Conservation (phyloP, 1,140 invertebrate genomes). For the Drosophila ogumai region DNA sequence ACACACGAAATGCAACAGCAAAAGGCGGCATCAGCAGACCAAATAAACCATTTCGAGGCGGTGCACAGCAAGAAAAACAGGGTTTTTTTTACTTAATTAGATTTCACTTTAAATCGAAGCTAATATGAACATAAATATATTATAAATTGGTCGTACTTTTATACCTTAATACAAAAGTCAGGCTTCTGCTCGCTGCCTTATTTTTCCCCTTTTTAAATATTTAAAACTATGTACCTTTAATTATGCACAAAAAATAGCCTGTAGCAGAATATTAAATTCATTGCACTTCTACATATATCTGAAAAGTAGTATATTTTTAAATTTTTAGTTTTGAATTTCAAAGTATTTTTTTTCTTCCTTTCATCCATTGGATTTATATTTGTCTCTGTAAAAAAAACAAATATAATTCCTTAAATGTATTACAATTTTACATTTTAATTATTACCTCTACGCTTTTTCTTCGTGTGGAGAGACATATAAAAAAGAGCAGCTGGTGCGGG, state of each 20-base stretch:
- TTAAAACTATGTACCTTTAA: background rate
- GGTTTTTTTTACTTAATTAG: background rate
- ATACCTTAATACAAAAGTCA: background rate
- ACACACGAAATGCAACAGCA: slow-evolving; percentile 47
- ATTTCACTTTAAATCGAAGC: background rate
- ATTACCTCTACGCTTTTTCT: background rate
- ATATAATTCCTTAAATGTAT: background rate
- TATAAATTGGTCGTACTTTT: background rate
- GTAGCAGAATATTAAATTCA: background rate
- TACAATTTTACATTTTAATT: background rate
- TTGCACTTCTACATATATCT: background rate
- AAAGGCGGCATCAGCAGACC: slow-evolving; percentile 18
- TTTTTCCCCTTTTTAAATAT: background rate
- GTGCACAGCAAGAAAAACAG: background rate
- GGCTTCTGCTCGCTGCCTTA: background rate
- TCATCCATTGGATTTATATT: background rate
- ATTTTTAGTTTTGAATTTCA: background rate
- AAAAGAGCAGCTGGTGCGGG: slow-evolving; percentile 18
- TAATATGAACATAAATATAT: background rate
- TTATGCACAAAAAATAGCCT: background rate
- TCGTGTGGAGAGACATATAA: background rate
- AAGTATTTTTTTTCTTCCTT: background rate
- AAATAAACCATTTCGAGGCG: slow-evolving; percentile 32
- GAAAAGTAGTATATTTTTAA: no score
- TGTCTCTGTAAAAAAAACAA: background rate